Evolutionary conservation across 1,140 invertebrate species (phyloP), one percentile per base, ranked within the genome.

Genomic region (Theocolax elegans): DNA sequence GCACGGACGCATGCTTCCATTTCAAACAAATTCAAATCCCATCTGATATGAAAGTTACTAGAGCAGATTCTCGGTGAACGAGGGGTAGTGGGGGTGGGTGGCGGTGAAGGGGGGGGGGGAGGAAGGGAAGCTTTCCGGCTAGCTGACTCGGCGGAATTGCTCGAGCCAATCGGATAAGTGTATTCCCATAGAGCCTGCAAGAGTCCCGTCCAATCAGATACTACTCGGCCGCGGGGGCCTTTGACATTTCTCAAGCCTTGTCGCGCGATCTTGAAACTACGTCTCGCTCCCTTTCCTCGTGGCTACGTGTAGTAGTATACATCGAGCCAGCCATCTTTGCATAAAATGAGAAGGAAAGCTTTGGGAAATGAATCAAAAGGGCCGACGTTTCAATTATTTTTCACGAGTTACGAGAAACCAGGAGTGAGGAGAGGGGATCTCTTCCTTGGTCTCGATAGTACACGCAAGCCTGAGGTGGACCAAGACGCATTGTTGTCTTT

Each of bases 131-230:
- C 27, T n/a, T n/a, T 38, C 29, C 78, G 75, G 76, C 66, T 76
- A 80, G 82, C 82, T 85, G 83, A 84, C 80, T 79, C 79, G 76
- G 76, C 78, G 71, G 77, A 85, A 83, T 83, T 78, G 80, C 78
- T 77, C 65, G 68, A 79, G 82, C 84, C 84, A 85, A 85, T 85
- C 83, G 81, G 83, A 84, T 85, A 85, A 85, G 79, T 84, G 78
- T 81, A 81, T 84, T 83, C 80, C 78, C 81, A 79, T 81, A 80
- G 76, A 80, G 71, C 74, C 74, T 62, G 69, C 19, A 51, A 59
- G 72, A 59, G 74, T 80, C 75, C 71, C 74, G 79, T 81, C 82
- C 83, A 83, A 85, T 85, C 83, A 83, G 83, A 85, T 85, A 85
- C 75, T 68, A 25, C 12, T 17, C 21, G 8, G 51, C 51, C 51